These are phyloP conservation scores for Beris morrisii DNA, from an alignment of 2,888 invertebrate species.

Conservation along the genomic window DNA sequence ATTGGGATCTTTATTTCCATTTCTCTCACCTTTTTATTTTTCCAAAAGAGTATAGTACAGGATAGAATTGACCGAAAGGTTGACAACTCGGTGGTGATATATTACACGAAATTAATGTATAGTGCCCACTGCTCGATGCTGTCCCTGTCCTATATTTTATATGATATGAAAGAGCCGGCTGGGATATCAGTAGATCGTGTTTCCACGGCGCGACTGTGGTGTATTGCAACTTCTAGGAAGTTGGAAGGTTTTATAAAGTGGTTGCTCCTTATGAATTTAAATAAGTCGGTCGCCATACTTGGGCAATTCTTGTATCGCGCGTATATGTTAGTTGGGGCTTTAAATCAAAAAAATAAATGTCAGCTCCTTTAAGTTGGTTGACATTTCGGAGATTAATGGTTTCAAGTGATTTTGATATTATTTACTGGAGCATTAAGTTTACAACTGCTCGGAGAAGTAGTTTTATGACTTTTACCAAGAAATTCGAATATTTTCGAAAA, in stretches of 20 bases:
- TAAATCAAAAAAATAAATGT: constrained; percentile 12
- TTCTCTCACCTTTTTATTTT: constrained; percentile 20
- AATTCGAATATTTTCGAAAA: not conserved
- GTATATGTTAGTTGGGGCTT: not conserved
- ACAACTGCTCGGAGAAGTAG: not conserved
- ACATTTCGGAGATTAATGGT: constrained; percentile 24
- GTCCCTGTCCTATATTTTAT: constrained; percentile 21
- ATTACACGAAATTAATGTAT: constrained; percentile 28
- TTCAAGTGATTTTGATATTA: constrained; percentile 21
- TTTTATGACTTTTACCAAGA: not conserved
- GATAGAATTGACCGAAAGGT: constrained; percentile 30
- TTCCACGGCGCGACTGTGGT: constrained; percentile 10
- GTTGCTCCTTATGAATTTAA: constrained; percentile 29
- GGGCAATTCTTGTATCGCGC: not conserved
- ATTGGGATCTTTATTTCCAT: too few relatives aligned
- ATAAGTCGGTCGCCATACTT: constrained; percentile 2
- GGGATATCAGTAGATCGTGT: constrained; percentile 24
- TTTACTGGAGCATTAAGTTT: constrained; percentile 14
- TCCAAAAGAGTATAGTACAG: constrained; percentile 16
- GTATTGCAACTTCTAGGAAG: constrained; percentile 27
- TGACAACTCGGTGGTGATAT: constrained; percentile 27
- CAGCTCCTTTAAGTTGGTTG: constrained; percentile 14
- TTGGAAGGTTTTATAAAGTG: constrained; percentile 16
- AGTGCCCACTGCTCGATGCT: constrained; percentile 18
- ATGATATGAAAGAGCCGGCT: constrained; percentile 9